phyloP scores from a whole-genome alignment of 2,113 vertebrate genomes.

The Ascaphus truei region DNA sequence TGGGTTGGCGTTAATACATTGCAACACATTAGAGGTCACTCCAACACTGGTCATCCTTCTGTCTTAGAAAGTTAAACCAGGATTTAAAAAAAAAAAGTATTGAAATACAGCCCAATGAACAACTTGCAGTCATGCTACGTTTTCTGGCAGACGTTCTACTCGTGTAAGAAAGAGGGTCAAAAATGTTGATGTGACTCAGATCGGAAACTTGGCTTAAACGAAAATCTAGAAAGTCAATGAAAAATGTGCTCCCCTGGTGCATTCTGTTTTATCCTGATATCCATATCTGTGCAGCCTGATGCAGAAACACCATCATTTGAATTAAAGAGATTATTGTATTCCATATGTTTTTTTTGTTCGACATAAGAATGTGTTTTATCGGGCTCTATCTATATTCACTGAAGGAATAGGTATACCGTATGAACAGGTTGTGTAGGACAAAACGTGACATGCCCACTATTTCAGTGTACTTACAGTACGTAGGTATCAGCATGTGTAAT shows the following conservation, averaged over 20 bases:
- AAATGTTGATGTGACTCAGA: conserved; percentile 6
- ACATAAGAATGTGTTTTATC: background rate
- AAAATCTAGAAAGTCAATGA: background rate
- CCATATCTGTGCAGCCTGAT: background rate
- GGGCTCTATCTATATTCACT: background rate
- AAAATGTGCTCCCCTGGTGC: background rate
- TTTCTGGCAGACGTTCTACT: background rate
- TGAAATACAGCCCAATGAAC: background rate
- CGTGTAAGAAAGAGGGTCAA: background rate
- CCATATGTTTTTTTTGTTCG: conserved; percentile 16
- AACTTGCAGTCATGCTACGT: too few relatives aligned
- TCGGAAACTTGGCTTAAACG: conserved; percentile 11
- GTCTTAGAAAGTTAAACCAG: background rate
- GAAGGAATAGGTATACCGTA: background rate
- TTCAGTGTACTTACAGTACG: background rate
- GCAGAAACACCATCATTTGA: background rate
- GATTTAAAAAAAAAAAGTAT: background rate
- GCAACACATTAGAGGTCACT: background rate
- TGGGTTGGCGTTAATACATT: too few relatives aligned
- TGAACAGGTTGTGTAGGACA: background rate
- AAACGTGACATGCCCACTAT: background rate
- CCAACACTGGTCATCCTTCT: background rate
- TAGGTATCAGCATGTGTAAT: too few relatives aligned
- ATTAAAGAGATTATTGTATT: background rate
- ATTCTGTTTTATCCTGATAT: background rate